Conservation (phyloP, 2,113 vertebrate genomes). For the Nibea albiflora region DNA sequence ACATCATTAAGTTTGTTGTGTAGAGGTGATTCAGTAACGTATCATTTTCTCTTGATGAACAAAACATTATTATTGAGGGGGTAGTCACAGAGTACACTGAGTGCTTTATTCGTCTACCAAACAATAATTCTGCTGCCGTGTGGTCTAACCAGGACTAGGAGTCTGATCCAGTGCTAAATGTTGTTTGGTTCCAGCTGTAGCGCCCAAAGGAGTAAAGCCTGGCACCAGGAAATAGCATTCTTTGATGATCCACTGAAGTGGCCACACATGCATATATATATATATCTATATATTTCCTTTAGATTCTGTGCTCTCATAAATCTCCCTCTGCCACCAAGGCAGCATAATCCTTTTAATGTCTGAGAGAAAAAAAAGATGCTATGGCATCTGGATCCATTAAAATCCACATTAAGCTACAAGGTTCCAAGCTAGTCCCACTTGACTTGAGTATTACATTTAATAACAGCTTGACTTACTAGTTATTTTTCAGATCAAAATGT, state of each 20-base stretch:
- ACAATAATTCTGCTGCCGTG: conserved; percentile 53
- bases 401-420: no score
- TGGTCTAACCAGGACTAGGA: conserved; percentile 39
- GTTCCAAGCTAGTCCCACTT: no score
- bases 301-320: no score
- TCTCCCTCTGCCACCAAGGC: no score
- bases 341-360: no score
- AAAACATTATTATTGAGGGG: conserved; percentile 49
- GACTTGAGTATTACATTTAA: no score
- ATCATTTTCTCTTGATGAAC: conserved; percentile 74
- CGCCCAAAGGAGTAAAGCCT: conserved; percentile 20
- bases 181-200: conserved; percentile 49
- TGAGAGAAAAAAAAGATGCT: no score
- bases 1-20: conserved; percentile 70
- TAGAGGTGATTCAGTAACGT: conserved; percentile 75
- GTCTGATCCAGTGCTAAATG: conserved; percentile 39
- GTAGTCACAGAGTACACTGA: conserved; percentile 30
- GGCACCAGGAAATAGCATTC: conserved; percentile 37
- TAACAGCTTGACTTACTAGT: no score
- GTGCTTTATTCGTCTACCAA: conserved; percentile 41
- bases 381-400: no score
- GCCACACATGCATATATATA: conserved; percentile 19
- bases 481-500: no score
- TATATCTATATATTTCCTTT: no score
- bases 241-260: conserved; percentile 5